phyloP scores from a whole-genome alignment of 2,113 vertebrate species.

The Danionella cerebrum region DNA sequence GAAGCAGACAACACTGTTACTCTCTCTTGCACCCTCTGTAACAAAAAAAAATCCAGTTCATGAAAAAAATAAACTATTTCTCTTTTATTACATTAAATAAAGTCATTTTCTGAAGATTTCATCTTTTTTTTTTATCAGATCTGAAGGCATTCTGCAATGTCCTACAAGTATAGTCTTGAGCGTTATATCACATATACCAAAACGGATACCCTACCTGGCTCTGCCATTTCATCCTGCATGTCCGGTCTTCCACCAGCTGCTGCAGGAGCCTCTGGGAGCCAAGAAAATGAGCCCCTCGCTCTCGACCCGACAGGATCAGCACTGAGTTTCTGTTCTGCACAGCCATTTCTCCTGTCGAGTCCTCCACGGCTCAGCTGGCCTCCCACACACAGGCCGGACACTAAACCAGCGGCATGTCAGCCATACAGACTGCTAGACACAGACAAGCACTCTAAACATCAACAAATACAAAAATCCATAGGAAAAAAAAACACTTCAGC shows the following conservation, averaged over 20 bases:
- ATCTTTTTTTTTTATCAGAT: too few species aligned
- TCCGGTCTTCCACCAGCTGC: constrained; percentile 95
- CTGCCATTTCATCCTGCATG: constrained; percentile 98
- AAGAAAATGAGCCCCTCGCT: constrained; percentile 79
- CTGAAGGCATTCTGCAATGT: background rate
- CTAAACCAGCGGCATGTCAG: constrained; percentile 59
- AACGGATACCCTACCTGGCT: constrained; percentile 75
- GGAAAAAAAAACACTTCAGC: background rate
- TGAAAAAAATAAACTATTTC: too few species aligned
- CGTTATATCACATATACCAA: background rate
- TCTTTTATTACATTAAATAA: too few species aligned
- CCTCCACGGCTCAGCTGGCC: constrained; percentile 9
- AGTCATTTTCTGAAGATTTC: too few species aligned
- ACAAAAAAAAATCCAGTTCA: too few species aligned
- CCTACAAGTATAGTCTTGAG: background rate
- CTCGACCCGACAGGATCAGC: constrained; percentile 85
- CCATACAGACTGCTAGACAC: constrained; percentile 54
- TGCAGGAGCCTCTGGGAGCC: constrained; percentile 89
- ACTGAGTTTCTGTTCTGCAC: constrained; percentile 94
- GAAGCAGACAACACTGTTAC: too few species aligned
- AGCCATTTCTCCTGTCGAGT: constrained; percentile 68
- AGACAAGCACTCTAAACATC: background rate
- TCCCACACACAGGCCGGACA: constrained; percentile 51
- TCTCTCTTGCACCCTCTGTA: too few species aligned
- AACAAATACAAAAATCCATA: background rate